Percentiles rank a stretch among this genome's conserved stretches.
These are phyloP conservation scores for Oscheius onirici DNA, from an alignment of 2,888 invertebrate genomes.

Conservation along the genomic window DNA sequence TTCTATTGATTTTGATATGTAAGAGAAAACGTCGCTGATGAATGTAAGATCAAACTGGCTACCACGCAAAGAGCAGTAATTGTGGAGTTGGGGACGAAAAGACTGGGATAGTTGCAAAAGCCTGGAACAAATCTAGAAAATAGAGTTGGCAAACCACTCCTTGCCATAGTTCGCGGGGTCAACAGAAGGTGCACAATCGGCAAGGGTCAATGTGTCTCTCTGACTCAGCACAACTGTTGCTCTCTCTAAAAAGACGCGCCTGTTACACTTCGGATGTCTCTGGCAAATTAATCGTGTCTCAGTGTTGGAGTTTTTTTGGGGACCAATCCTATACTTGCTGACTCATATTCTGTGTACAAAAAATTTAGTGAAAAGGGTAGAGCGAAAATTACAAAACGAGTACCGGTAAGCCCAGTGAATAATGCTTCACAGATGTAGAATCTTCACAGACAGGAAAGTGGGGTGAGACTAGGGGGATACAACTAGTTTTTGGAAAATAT, in stretches of 20 bases:
- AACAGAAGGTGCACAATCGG: slow-evolving; percentile 19
- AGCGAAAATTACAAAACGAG: background rate
- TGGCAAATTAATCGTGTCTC: slow-evolving; percentile 11
- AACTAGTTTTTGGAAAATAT: background rate
- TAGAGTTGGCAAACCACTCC: background rate
- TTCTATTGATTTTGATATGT: too few relatives aligned
- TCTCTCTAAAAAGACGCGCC: slow-evolving; percentile 18
- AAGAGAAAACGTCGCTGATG: too few relatives aligned
- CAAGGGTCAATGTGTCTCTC: slow-evolving; percentile 5
- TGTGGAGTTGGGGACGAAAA: too few relatives aligned
- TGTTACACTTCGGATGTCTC: slow-evolving; percentile 6
- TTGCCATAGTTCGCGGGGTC: background rate
- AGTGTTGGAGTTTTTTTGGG: background rate
- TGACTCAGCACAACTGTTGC: slow-evolving; percentile 32
- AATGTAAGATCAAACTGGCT: too few relatives aligned
- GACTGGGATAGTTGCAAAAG: too few relatives aligned
- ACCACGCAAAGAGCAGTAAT: too few relatives aligned
- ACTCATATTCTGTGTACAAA: background rate
- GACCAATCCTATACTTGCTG: too few relatives aligned
- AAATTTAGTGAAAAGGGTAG: slow-evolving; percentile 1
- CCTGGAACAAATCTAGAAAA: background rate
- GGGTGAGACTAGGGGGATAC: slow-evolving; percentile 2
- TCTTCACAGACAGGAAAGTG: slow-evolving; percentile 5
- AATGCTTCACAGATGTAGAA: background rate
- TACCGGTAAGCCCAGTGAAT: slow-evolving; percentile 24